Evolutionary conservation across 2,888 invertebrate genomes (phyloP), one percentile per base, ranked within the genome.

Genomic region (Meghimatium bilineatum): DNA sequence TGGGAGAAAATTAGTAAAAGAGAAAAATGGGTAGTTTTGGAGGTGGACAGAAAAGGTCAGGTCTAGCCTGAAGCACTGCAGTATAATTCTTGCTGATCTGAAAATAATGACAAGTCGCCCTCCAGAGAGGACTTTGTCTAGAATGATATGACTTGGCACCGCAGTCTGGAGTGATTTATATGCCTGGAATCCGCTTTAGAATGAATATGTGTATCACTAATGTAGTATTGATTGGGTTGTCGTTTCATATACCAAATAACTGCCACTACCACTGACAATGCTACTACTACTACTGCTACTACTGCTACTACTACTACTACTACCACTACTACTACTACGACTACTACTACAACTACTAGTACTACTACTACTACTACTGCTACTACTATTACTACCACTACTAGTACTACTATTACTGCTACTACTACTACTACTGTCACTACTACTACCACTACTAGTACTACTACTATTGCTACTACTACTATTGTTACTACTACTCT

Each of bases 281-380:
- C 63, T 66, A 66, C 66, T 66, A 66, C 66, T 66, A 66, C 66
- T 66, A 66, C 66, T 29, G 29, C 66, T 66, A 66, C 29, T 66
- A 66, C 66, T 66, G 5, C 66, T 66, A n/a, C 66, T 29, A 66
- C 66, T 66, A 66, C 66, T 66, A 66, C 66, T 66, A 66, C 66
- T 66, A 66, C 66, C 14, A 29, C 66, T 66, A 66, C 66, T 66
- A 66, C 66, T 66, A n/a, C 66, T 66, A n/a, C 66, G 14, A 66
- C 66, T 29, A 66, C 66, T 66, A 66, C 29, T 66, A 66, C 29
- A 29, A 66, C 66, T 66, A 66, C 66, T 29, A 66, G 29, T 66
- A 66, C 66, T 66, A 66, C 32, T 66, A n/a, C 66, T 66, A 66
- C 66, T 66, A 66, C 66, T 66, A 63, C 66, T 29, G 29, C 66